These are phyloP conservation scores for Eospalax fontanierii DNA, from an alignment of 2,797 vertebrate species.

Conservation along the genomic window DNA sequence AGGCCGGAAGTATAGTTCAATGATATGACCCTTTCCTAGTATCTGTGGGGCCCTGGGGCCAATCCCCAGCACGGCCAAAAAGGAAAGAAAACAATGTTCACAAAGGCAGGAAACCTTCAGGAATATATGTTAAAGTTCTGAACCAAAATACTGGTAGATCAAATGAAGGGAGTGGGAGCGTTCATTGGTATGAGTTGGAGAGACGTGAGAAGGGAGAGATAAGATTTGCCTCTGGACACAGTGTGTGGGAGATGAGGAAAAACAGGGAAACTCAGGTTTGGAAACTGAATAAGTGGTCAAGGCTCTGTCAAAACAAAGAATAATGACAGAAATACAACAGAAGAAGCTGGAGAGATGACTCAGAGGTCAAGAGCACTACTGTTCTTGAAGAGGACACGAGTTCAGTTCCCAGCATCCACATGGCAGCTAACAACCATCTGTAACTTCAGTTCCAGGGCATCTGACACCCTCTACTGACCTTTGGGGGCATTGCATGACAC, in stretches of 20 bases:
- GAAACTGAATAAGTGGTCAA: background rate
- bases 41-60: background rate
- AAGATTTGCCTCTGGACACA: no score
- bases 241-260: no score
- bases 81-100: background rate
- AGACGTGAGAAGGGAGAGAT: background rate
- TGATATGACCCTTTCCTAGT: background rate
- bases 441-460: no score
- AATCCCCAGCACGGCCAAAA: background rate
- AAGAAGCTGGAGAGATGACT: no score
- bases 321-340: background rate
- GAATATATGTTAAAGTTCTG: background rate
- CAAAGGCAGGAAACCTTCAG: background rate
- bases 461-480: no score
- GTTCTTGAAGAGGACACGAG: no score
- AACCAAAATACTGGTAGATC: background rate
- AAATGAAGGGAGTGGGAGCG: background rate
- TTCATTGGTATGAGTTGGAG: background rate
- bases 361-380: no score
- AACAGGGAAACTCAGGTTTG: background rate
- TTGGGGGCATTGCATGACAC: no score
- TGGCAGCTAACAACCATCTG: no score
- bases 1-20: background rate
- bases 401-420: no score
- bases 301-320: background rate